Evolutionary conservation across 1,140 invertebrate species (phyloP), one percentile per base, ranked within the genome.

Genomic region (Acromyrmex charruanus): DNA sequence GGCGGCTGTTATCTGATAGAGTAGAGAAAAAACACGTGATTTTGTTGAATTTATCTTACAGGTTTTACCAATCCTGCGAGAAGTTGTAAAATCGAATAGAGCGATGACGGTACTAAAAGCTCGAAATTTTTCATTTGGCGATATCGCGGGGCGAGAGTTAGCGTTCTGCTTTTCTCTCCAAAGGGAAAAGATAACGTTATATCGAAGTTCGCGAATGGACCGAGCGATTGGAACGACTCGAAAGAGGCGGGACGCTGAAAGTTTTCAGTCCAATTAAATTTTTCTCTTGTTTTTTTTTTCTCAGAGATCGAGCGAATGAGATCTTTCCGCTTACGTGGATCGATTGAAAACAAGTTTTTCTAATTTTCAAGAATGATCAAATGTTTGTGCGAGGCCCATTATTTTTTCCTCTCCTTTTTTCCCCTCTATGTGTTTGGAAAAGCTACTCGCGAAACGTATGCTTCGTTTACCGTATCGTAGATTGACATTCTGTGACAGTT

Each of bases 181-280:
- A 35, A 53, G 21, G 39, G 18, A 51, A 79, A 72, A 82, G 72
- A 87, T 87, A 89, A 69, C 77, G 85, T 82, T 89, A 86, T 81
- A 89, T 87, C 65, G 51, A 87, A 87, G 77, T 89, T 90, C 59
- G 65, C 21, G 66, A 21, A 71, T 77, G 39, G 66, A 66, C 77
- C 49, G 72, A 66, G 69, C 84, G 84, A 77, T 82, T 71, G 39
- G 55, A 77, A 71, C 55, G 55, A 81, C 53, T 44, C 58, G 84
- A 77, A 89, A 89, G 75, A 61, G 71, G 87, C 58, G 77, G 84
- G 55, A 44, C 84, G 69, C 66, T 58, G 25, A 77, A 81, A 90
- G 84, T 90, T 89, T 89, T 86, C 87, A 71, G 63, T 89, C 59
- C 88, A 90, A 90, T 90, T 90, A 90, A 89, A 90, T 89, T 89